Percentiles rank a stretch among this genome's conserved stretches.
These are phyloP conservation scores for Eulemur albifrons DNA, from an alignment of 2,797 vertebrate genomes.

Conservation along the genomic window DNA sequence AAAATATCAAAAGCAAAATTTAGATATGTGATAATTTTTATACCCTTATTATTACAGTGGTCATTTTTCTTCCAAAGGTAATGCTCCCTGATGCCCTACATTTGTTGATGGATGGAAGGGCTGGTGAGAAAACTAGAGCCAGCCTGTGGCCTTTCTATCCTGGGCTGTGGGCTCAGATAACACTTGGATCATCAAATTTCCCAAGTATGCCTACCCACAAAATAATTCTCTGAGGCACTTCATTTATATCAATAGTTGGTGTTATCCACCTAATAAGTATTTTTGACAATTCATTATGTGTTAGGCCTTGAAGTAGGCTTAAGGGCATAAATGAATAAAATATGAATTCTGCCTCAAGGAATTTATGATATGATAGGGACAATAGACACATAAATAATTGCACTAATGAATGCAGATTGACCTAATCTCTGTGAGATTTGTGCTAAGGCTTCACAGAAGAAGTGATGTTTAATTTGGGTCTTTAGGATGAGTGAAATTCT, in stretches of 20 bases:
- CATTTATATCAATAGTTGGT: not conserved
- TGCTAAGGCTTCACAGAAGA: not conserved
- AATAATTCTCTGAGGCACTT: not conserved
- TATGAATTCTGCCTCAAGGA: slow-evolving; percentile 33
- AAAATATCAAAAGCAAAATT: slow-evolving; percentile 6
- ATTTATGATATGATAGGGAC: not conserved
- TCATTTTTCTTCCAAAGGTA: not conserved
- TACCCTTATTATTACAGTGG: not conserved
- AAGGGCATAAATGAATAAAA: slow-evolving; percentile 54
- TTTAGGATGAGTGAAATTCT: not conserved
- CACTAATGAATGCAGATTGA: not conserved
- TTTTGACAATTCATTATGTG: slow-evolving; percentile 41
- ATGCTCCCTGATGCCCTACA: no score
- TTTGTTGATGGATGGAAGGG: not conserved
- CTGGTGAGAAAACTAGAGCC: not conserved
- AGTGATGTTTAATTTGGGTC: not conserved
- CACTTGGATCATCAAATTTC: not conserved
- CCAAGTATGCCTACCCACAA: not conserved
- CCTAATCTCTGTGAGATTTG: not conserved
- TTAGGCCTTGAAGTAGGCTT: not conserved
- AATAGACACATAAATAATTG: not conserved
- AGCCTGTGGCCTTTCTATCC: not conserved
- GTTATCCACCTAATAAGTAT: slow-evolving; percentile 8
- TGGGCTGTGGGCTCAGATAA: not conserved
- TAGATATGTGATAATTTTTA: not conserved